A percentile compares a stretch with the other conserved stretches of the same genome.
Conservation (phyloP, 2,113 vertebrate species). For the Murina feae region DNA sequence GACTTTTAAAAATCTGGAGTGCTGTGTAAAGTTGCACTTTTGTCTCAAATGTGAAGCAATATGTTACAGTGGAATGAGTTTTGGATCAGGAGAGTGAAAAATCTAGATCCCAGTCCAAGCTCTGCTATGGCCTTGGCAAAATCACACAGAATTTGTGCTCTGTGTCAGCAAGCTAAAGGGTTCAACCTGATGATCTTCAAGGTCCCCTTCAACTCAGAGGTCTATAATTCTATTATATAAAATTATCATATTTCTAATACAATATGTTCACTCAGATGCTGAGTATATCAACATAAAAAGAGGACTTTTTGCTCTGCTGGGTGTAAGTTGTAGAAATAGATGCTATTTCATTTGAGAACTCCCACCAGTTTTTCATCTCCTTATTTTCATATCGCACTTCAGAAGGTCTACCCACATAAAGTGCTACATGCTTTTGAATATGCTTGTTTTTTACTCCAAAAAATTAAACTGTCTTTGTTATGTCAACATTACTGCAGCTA, state of each 20-base stretch:
- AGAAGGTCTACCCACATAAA: neutral
- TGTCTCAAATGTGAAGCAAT: neutral
- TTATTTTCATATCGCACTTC: neutral
- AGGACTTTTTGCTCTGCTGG: neutral
- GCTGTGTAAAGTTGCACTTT: constrained; percentile 13
- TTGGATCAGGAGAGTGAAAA: neutral
- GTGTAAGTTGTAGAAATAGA: neutral
- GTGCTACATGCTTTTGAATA: constrained; percentile 16
- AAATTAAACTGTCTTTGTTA: constrained; percentile 8
- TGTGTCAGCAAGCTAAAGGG: neutral
- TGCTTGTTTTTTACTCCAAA: constrained; percentile 13
- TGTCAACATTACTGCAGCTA: constrained; percentile 10
- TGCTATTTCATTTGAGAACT: neutral
- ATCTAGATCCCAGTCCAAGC: neutral
- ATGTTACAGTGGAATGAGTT: constrained; percentile 7
- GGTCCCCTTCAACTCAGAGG: neutral
- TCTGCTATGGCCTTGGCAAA: neutral
- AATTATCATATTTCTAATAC: neutral
- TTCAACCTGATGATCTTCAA: neutral
- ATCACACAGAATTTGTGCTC: neutral
- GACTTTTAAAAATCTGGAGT: constrained; percentile 14
- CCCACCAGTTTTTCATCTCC: neutral
- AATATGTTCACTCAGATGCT: neutral
- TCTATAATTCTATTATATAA: neutral
- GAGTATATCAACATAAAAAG: neutral